phyloP scores from a whole-genome alignment of 2,888 invertebrate species.

The Frankliniella fusca region DNA sequence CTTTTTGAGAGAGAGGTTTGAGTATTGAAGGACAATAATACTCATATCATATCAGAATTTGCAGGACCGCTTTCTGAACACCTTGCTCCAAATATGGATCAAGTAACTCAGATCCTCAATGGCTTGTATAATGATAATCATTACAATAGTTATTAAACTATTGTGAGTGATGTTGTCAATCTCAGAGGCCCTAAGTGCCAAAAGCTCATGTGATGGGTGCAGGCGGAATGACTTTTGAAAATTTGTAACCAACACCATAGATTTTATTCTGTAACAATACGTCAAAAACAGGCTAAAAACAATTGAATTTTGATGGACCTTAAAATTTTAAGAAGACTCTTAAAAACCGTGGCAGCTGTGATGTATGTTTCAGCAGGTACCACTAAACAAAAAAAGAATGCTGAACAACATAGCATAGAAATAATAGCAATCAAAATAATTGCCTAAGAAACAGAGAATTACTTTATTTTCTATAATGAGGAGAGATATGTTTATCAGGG shows the following conservation, averaged over 20 bases:
- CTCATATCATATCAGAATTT: neutral
- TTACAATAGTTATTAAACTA: neutral
- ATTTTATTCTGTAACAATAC: neutral
- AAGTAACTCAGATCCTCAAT: neutral
- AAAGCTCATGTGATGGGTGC: neutral
- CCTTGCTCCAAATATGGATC: neutral
- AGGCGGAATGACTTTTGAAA: neutral
- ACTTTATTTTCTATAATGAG: constrained; percentile 13
- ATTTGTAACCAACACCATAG: neutral
- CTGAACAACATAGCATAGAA: neutral
- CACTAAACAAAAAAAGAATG: neutral
- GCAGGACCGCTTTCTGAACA: too few relatives aligned
- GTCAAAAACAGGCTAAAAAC: neutral
- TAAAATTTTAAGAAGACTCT: neutral
- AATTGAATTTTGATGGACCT: neutral
- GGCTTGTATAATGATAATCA: too few relatives aligned
- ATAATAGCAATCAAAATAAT: constrained; percentile 3
- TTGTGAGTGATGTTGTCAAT: neutral
- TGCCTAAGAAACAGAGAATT: neutral
- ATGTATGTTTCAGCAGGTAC: neutral
- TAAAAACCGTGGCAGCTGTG: neutral
- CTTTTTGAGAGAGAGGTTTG: neutral
- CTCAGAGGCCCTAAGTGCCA: constrained; percentile 6
- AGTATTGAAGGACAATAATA: neutral
- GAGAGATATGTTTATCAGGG: constrained; percentile 10